phyloP scores from a whole-genome alignment of 2,113 vertebrate genomes.

The Pseudopipra pipra region DNA sequence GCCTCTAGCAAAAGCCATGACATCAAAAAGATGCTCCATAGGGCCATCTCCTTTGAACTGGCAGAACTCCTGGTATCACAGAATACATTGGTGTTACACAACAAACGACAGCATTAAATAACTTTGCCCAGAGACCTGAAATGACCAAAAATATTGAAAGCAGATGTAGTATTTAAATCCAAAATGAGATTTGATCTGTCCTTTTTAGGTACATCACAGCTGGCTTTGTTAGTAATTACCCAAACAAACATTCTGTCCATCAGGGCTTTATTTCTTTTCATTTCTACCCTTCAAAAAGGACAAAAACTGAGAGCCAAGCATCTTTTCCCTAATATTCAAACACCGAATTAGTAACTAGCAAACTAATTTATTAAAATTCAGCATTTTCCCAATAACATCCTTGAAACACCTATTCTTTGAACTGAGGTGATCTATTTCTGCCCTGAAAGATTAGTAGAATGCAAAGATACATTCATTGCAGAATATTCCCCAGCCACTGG shows the following conservation, averaged over 20 bases:
- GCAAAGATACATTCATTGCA: not conserved
- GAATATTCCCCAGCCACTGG: not conserved
- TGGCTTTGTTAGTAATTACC: constrained; percentile 20
- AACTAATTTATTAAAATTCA: not conserved
- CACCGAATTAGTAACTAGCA: not conserved
- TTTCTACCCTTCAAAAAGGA: not conserved
- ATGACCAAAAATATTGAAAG: constrained; percentile 56
- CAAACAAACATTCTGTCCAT: constrained; percentile 28
- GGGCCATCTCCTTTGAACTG: constrained; percentile 66
- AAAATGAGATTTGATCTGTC: not conserved
- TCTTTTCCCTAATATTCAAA: not conserved
- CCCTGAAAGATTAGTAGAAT: not conserved
- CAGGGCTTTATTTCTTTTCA: not conserved
- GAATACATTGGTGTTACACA: constrained; percentile 27
- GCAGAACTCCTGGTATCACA: constrained; percentile 47
- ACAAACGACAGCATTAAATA: constrained; percentile 45
- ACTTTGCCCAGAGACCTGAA: constrained; percentile 34
- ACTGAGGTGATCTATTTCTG: not conserved
- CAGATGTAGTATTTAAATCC: constrained; percentile 32
- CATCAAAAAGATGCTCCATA: constrained; percentile 46
- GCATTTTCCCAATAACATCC: not conserved
- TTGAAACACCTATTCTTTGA: not conserved
- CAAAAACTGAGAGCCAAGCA: not conserved
- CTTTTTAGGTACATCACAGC: constrained; percentile 14
- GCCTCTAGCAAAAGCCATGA: constrained; percentile 43